Evolutionary conservation across 2,113 vertebrate species (phyloP).

Genomic region (Penelope pileata): DNA sequence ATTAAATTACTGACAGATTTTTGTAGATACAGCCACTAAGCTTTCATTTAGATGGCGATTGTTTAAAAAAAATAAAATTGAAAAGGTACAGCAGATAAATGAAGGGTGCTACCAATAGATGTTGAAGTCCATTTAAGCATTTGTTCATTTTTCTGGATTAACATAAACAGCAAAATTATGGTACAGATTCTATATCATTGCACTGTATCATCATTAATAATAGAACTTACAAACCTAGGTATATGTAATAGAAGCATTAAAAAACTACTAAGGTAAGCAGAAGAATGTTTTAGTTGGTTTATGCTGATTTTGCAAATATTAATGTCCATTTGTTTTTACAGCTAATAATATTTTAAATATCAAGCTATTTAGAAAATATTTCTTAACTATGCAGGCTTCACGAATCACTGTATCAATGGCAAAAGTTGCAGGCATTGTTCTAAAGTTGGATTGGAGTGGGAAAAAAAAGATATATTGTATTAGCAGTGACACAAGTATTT

Average conservation of each 20-base stretch:
- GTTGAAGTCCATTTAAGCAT: constrained; percentile 3
- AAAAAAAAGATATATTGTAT: constrained; percentile 30
- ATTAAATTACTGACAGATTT: constrained; percentile 29
- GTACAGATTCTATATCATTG: neutral
- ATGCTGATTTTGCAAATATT: constrained; percentile 48
- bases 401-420: constrained; percentile 44
- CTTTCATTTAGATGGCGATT: neutral
- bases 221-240: neutral
- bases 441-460: constrained; percentile 22
- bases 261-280: constrained; percentile 34
- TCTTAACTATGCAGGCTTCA: neutral
- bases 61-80: neutral
- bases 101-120: neutral
- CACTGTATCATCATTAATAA: neutral
- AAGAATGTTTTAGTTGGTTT: constrained; percentile 43
- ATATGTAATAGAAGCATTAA: neutral
- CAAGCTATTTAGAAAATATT: constrained; percentile 26
- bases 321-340: constrained; percentile 62
- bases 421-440: constrained; percentile 26
- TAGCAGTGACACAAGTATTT: constrained; percentile 44
- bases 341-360: constrained; percentile 37
- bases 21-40: neutral
- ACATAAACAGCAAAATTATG: neutral
- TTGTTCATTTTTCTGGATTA: constrained; percentile 28
- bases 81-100: neutral